Base-by-base conservation (phyloP, 2,888 invertebrate genomes). In the Melikaiella ostensackeni region DNA sequence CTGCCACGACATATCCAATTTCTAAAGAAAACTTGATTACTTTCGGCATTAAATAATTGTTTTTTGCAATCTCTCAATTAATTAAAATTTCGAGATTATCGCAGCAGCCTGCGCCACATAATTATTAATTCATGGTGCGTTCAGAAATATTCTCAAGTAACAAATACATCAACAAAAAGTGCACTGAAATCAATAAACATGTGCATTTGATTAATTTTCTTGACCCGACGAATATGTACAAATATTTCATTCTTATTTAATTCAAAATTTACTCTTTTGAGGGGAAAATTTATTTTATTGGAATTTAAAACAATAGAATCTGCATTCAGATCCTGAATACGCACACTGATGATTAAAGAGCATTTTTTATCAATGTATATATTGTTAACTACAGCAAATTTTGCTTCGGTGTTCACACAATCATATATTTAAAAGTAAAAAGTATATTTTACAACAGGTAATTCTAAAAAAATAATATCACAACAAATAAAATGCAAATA, bases 1-100 rank as follows among this genome's bases (percentile, higher is more conserved):
- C 85, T 86, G 87, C 86, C 38, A 11, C 66, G 66, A 66, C 27
- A 27, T 42, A 21, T 1, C 27, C 19, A 8, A 21, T 46, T 66
- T 46, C 19, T 19, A 24, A 11, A 19, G 0, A 66, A 27, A 27
- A 27, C 46, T 27, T 9, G 19, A n/a, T 9, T 27, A 4, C 9
- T 66, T 42, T 7, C 1, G 1, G 24, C 4, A 42, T 38, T 2
- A 24, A 63, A 38, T 33, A 21, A 13, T 35, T 33, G 35, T 33
- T 35, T 13, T 13, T 19, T 62, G 19, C 21, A 24, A 38, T 21
- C 9, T 24, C 6, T 38, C 21, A 35, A 64, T 21, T 38, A 7
- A 64, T 30, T 66, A 46, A 55, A 21, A 55, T 21, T 38, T 63
- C 0, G 16, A 21, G 19, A 27, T 19, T 27, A 46, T 46, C 66